These are phyloP conservation scores for Parauchenoglanis ngamensis DNA, from an alignment of 2,797 vertebrate genomes.

Conservation along the genomic window DNA sequence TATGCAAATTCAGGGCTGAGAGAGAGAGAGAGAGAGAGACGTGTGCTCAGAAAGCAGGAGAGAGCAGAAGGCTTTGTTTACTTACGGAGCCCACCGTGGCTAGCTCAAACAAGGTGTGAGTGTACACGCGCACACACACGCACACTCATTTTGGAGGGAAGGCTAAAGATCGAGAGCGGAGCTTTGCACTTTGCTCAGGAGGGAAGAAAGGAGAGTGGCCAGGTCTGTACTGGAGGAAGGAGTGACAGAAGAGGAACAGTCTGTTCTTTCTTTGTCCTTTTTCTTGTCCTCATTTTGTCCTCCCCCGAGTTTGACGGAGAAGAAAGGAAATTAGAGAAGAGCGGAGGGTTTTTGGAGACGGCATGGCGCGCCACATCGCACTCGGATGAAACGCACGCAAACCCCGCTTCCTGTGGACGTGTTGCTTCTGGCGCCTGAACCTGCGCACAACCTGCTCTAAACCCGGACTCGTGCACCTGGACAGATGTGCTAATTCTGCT, in stretches of 20 bases:
- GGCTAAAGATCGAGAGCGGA: conserved; percentile 43
- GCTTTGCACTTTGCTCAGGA: conserved; percentile 56
- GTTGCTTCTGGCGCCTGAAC: background rate
- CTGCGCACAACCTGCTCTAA: conserved; percentile 29
- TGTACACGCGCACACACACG: conserved; percentile 1
- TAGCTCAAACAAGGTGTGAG: conserved; percentile 61
- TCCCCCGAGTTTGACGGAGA: background rate
- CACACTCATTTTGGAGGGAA: conserved; percentile 66
- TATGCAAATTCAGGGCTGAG: conserved; percentile 76
- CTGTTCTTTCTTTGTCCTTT: conserved; percentile 60
- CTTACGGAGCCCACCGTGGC: conserved; percentile 70
- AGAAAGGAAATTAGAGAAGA: conserved; percentile 27
- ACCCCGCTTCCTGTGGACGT: conserved; percentile 3
- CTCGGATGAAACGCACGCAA: conserved; percentile 13
- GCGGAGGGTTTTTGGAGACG: background rate
- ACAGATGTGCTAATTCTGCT: background rate
- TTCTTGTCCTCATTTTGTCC: conserved; percentile 15
- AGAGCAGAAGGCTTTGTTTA: conserved; percentile 78
- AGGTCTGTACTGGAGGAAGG: conserved; percentile 34
- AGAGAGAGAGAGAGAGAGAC: conserved; percentile 50
- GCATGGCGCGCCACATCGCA: conserved; percentile 17
- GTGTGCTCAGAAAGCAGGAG: conserved; percentile 26
- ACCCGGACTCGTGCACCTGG: background rate
- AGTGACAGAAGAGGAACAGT: conserved; percentile 54
- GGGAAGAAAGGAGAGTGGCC: conserved; percentile 40